Evolutionary conservation across 2,888 invertebrate genomes (phyloP), one percentile per base, ranked within the genome.

Genomic region (Exephanes ischioxanthus): DNA sequence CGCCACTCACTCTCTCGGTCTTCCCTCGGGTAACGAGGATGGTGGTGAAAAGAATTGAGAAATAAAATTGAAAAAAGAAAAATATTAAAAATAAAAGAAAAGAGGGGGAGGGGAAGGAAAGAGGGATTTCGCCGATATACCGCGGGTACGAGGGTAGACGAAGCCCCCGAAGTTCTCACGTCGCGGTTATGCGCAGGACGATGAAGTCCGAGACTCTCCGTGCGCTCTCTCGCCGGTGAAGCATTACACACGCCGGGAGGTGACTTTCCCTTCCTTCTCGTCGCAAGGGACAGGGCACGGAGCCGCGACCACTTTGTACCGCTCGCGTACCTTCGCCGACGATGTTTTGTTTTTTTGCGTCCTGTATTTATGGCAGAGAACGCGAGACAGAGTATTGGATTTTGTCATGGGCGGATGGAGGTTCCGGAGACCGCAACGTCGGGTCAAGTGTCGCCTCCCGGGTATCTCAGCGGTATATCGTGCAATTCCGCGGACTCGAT

Each of bases 371-470:
- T 45, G 55, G 76, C 19, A 9, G 9, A 33, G 22, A 6, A 22
- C 33, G 33, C 33, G 77, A 53, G 26, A 41, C 16, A 33, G 78
- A 45, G 75, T 80, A 80, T 84, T 80, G 77, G 68, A 51, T 81
- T 84, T 71, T 73, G 66, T 71, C 33, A 67, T 61, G 75, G 58
- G 68, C 66, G 55, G 53, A 68, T 37, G 48, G 61, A 61, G 70
- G 37, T 48, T 73, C 81, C 53, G 73, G 16, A 61, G 86, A 92
- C 89, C 90, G 88, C 91, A 91, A 87, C 83, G 85, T 88, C 83
- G 90, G 92, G 90, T 92, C 91, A 90, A 91, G 90, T 92, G 91
- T 91, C 87, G 30, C 68, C 33, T 37, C 68, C 61, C 26, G 16
- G 16, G 37, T 37, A 67, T 45, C 63, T 53, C 67, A 6, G 53